Conservation (phyloP, 2,113 vertebrate genomes). For the Seriola quinqueradiata region DNA sequence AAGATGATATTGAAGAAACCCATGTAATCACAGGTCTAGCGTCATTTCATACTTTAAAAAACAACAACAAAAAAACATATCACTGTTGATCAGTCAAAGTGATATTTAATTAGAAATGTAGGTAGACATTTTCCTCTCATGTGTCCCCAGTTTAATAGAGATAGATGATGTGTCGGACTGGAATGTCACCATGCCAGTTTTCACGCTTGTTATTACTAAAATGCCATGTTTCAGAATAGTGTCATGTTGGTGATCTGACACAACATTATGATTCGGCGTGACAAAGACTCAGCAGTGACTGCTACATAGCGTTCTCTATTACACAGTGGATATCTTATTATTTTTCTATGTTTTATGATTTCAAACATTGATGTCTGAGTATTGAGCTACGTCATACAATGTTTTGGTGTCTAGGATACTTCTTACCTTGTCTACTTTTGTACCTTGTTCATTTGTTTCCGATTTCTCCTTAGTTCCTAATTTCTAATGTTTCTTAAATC, state of each 20-base stretch:
- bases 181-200: background rate
- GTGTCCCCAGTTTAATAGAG: background rate
- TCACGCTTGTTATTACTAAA: background rate
- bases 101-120: background rate
- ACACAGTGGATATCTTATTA: background rate
- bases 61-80: background rate
- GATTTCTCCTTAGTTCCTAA: background rate
- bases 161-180: background rate
- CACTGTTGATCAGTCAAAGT: background rate
- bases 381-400: background rate
- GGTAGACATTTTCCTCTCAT: background rate
- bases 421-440: background rate
- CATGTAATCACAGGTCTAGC: background rate
- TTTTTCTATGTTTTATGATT: background rate
- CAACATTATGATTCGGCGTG: no score
- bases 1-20: background rate
- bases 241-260: background rate
- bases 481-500: background rate
- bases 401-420: background rate
- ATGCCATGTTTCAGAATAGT: background rate
- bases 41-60: background rate
- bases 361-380: background rate
- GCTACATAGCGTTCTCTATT: background rate
- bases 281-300: background rate
- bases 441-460: background rate